These are phyloP conservation scores for Pogoniulus pusillus DNA, from an alignment of 2,797 vertebrate genomes.

Conservation along the genomic window DNA sequence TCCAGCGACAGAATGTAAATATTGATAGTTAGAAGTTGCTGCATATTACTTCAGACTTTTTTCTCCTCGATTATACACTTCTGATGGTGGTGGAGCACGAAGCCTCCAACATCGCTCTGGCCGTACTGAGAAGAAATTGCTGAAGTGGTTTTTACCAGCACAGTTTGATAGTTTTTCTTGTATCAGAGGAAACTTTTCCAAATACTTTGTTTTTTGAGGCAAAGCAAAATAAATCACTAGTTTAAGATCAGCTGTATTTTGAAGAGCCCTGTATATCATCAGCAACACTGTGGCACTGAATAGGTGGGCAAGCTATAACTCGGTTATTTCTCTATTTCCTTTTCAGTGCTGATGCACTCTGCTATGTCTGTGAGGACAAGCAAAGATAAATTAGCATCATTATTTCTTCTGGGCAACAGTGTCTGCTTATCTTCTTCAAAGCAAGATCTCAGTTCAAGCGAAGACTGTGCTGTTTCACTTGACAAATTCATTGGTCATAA, in stretches of 20 bases:
- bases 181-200: background rate
- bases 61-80: background rate
- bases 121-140: background rate
- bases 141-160: background rate
- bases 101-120: background rate
- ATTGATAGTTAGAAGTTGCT: background rate
- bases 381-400: conserved; percentile 73
- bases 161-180: background rate
- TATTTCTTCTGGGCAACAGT: conserved; percentile 64
- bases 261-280: background rate
- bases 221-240: background rate
- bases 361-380: conserved; percentile 37
- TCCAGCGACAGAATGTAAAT: background rate
- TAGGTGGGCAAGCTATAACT: background rate
- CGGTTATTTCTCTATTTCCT: conserved; percentile 57
- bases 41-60: background rate
- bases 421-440: conserved; percentile 69
- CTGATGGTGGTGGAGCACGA: background rate
- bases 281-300: background rate
- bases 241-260: background rate
- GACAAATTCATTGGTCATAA: conserved; percentile 76
- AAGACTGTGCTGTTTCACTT: conserved; percentile 56
- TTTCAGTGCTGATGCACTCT: conserved; percentile 4
- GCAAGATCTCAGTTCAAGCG: conserved; percentile 67
- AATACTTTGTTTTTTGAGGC: background rate